Conservation (phyloP, 2,888 invertebrate genomes). For the Cantharis flavilabris region DNA sequence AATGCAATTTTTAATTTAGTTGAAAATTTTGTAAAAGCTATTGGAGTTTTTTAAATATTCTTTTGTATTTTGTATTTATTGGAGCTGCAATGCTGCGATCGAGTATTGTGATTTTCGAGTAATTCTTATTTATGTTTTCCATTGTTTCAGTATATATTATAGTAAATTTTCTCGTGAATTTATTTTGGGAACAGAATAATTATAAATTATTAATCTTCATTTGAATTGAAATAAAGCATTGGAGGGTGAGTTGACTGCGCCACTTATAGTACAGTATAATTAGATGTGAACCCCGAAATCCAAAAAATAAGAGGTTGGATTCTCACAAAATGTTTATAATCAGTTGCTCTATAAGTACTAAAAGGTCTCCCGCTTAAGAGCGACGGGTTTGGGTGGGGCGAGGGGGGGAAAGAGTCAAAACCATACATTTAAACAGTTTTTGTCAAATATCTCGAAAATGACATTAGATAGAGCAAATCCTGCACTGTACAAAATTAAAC, state of each 20-base stretch:
- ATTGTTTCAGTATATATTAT: not conserved
- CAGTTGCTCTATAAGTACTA: no score
- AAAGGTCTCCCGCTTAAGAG: no score
- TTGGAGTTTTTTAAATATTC: not conserved
- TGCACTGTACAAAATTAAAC: no score
- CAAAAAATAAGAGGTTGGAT: no score
- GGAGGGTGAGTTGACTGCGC: not conserved
- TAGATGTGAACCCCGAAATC: no score
- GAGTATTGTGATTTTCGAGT: not conserved
- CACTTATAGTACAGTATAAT: no score
- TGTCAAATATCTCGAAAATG: no score
- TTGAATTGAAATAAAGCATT: not conserved
- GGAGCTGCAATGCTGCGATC: not conserved
- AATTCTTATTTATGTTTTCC: not conserved
- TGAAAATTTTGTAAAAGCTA: not conserved
- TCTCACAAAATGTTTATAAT: no score
- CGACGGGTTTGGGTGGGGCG: no score
- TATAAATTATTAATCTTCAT: not conserved
- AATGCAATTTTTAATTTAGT: not conserved
- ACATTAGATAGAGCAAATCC: no score
- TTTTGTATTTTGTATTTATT: not conserved
- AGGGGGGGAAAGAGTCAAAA: no score
- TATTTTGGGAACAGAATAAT: not conserved
- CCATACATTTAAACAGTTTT: no score
- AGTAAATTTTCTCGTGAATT: not conserved